Conservation (phyloP, 2,797 vertebrate species). For the Sphenopsis melanotis region DNA sequence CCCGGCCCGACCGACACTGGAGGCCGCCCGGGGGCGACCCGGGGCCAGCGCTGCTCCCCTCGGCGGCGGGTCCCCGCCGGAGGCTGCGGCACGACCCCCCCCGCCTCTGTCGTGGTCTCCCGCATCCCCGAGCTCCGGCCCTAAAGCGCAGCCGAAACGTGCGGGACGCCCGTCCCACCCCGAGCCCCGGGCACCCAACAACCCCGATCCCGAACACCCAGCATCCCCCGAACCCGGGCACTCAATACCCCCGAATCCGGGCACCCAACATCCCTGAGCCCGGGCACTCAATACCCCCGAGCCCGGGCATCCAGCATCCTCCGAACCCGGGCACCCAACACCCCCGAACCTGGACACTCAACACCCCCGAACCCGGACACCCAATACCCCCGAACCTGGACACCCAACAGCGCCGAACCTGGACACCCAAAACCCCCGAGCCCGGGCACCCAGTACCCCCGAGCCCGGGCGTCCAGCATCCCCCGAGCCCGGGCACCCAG, state of each 20-base stretch:
- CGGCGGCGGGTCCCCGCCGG: background rate
- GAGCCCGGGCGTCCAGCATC: too few species aligned
- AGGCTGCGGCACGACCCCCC: background rate
- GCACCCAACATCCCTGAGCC: background rate
- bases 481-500: background rate
- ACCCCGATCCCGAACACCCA: background rate
- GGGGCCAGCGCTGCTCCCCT: background rate
- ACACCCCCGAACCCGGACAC: background rate
- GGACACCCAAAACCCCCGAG: background rate
- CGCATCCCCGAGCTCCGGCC: background rate
- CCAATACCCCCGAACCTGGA: background rate
- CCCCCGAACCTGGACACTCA: background rate
- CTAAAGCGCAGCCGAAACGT: too few species aligned
- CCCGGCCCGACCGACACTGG: background rate
- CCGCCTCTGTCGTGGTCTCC: background rate
- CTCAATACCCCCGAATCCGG: rapidly evolving
- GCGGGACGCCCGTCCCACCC: too few species aligned
- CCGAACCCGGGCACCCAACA: background rate
- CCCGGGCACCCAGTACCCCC: background rate
- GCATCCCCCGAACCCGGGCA: too few species aligned
- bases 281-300: background rate
- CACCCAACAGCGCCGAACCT: background rate
- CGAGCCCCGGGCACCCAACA: rapidly evolving
- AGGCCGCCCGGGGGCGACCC: background rate
- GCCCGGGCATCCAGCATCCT: too few species aligned